Percentiles rank a stretch among this genome's conserved stretches.
Conservation (phyloP, 1,140 invertebrate genomes). For the Popillia japonica region DNA sequence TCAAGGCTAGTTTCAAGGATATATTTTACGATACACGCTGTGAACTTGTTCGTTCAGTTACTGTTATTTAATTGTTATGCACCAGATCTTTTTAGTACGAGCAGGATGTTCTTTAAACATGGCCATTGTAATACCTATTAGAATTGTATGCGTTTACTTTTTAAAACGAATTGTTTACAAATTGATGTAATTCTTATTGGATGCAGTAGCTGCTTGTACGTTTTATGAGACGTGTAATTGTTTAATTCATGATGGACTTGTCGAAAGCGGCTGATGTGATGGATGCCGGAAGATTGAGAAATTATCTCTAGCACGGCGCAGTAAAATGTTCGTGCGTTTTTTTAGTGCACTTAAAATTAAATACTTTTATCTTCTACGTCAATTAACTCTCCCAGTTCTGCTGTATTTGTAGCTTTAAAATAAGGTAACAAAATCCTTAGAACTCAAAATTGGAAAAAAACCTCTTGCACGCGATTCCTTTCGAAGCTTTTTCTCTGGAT, state of each 20-base stretch:
- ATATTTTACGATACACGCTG: slow-evolving; percentile 20
- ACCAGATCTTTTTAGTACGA: slow-evolving; percentile 33
- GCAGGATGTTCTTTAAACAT: slow-evolving; percentile 25
- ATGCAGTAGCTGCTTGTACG: not conserved
- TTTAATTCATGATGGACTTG: slow-evolving; percentile 4
- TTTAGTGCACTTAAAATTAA: too few relatives aligned
- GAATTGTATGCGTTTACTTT: slow-evolving; percentile 24
- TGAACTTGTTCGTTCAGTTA: slow-evolving; percentile 24
- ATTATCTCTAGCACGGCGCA: not conserved
- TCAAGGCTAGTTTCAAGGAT: slow-evolving; percentile 28
- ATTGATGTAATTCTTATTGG: slow-evolving; percentile 8
- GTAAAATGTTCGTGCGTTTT: not conserved
- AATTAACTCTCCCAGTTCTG: too few relatives aligned
- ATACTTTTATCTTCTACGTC: too few relatives aligned
- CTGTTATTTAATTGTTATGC: slow-evolving; percentile 35
- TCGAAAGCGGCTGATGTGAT: not conserved
- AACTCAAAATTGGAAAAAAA: too few relatives aligned
- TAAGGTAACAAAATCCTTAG: too few relatives aligned
- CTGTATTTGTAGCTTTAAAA: too few relatives aligned
- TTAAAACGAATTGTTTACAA: slow-evolving; percentile 22
- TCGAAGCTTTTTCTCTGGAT: too few relatives aligned
- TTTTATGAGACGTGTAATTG: slow-evolving; percentile 3
- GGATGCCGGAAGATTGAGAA: not conserved
- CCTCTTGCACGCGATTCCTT: too few relatives aligned
- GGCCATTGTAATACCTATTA: slow-evolving; percentile 30